phyloP scores from a whole-genome alignment of 2,888 invertebrate genomes.

The Phortica magna region DNA sequence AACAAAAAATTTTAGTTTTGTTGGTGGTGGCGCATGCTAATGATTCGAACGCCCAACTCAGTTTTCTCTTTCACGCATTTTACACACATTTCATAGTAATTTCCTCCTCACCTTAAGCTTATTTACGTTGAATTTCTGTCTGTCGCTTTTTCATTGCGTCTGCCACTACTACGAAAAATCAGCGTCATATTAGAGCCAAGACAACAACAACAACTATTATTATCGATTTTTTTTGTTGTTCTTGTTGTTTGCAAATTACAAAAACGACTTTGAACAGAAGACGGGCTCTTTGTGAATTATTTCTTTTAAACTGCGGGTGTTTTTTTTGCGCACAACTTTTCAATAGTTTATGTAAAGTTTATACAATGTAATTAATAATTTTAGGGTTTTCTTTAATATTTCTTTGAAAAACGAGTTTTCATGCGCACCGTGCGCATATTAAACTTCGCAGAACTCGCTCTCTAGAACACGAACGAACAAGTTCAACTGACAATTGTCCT shows the following conservation, averaged over 20 bases:
- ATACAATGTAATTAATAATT: background rate
- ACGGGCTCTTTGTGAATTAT: constrained; percentile 8
- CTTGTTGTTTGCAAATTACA: background rate
- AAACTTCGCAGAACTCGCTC: no score
- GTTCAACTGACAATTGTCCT: no score
- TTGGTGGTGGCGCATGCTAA: no score
- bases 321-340: background rate
- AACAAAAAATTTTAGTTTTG: background rate
- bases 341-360: background rate
- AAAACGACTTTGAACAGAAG: background rate
- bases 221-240: constrained; percentile 29
- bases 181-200: constrained; percentile 2
- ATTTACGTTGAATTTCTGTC: background rate
- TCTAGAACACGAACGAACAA: no score
- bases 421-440: no score
- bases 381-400: constrained; percentile 7
- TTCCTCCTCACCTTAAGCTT: background rate
- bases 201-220: constrained; percentile 22
- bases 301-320: constrained; percentile 6
- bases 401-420: background rate
- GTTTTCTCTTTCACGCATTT: background rate
- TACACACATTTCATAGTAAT: background rate
- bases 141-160: background rate
- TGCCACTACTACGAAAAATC: background rate
- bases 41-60: background rate